A percentile compares a stretch with the other conserved stretches of the same genome.
Evolutionary conservation across 2,113 vertebrate species (phyloP).

Genomic region (Grammomys dolichurus): DNA sequence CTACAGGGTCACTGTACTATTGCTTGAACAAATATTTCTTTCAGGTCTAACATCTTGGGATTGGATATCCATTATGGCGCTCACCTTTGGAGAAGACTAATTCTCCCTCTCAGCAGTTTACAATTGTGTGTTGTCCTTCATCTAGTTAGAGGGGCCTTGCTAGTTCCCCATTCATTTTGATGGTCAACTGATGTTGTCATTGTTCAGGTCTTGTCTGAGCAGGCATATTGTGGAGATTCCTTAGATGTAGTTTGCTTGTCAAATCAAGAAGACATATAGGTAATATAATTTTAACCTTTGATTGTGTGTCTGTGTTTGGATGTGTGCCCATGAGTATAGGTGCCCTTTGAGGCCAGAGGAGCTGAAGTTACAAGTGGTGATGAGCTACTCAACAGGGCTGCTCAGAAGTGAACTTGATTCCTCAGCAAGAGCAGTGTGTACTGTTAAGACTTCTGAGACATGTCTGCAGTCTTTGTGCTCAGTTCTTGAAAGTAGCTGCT

Average conservation of each 20-base stretch:
- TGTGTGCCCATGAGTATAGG: not conserved
- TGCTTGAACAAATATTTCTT: not conserved
- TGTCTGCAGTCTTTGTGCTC: not conserved
- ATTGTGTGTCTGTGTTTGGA: not conserved
- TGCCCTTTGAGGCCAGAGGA: not conserved
- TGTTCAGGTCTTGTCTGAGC: not conserved
- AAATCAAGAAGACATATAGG: not conserved
- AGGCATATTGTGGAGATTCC: not conserved
- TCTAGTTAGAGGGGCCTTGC: not conserved
- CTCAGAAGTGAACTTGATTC: not conserved
- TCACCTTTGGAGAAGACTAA: not conserved
- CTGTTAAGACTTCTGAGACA: not conserved
- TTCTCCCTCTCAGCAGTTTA: not conserved
- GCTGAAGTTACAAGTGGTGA: not conserved
- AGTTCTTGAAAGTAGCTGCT: not conserved
- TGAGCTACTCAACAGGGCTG: not conserved
- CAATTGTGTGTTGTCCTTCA: not conserved
- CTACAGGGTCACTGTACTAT: not conserved
- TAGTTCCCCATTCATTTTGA: not conserved
- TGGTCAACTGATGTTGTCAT: not conserved
- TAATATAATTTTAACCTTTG: not conserved
- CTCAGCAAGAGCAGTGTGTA: not conserved
- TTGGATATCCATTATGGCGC: not conserved
- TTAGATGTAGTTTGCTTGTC: not conserved
- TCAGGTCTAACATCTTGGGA: no score